Base-by-base conservation (phyloP, 1,140 invertebrate genomes). In the Dinoponera quadriceps region DNA sequence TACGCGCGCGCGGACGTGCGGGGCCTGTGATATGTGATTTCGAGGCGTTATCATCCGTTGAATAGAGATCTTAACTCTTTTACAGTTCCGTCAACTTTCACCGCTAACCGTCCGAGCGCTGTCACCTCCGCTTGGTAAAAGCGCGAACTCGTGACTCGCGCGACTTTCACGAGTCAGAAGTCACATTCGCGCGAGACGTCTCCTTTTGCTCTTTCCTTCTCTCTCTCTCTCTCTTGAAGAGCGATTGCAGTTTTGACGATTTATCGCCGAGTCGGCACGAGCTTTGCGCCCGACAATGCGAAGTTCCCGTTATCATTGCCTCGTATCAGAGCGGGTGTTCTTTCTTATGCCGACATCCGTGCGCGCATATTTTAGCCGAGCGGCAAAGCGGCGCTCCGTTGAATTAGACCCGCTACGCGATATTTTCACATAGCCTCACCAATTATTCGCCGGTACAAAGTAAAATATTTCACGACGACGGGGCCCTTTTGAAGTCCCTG, bases 401-500 rank as follows among this genome's bases (percentile, higher is more conserved):
- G 65, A 69, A 71, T 80, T 69, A 71, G 51, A 69, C n/a, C 29
- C 22, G 22, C 29, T n/a, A 9, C 20, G 25, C 51, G 33, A 80
- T 57, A 20, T 48, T 44, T 80, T 69, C 29, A 69, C 63, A 29
- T 69, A 65, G 69, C 51, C 71, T 69, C 14, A 51, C 33, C 75
- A 80, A 80, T 80, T 80, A 80, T 80, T 69, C 51, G 65, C 14
- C 22, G 33, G 51, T 51, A 48, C 51, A 80, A 69, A 55, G 51
- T 80, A 80, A 80, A 80, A 69, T 80, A 80, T 80, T 48, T 20
- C 33, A 54, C 18, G 63, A 38, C 33, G 22, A 38, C 33, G 22
- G 51, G 51, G 18, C n/a, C 14, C 51, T 80, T 69, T 80, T 69
- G 63, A 68, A 80, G 38, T 59, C 54, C 18, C 14, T 20, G 29